Base-by-base conservation (phyloP, 1,140 invertebrate species). In the Drosophila oshimai region DNA sequence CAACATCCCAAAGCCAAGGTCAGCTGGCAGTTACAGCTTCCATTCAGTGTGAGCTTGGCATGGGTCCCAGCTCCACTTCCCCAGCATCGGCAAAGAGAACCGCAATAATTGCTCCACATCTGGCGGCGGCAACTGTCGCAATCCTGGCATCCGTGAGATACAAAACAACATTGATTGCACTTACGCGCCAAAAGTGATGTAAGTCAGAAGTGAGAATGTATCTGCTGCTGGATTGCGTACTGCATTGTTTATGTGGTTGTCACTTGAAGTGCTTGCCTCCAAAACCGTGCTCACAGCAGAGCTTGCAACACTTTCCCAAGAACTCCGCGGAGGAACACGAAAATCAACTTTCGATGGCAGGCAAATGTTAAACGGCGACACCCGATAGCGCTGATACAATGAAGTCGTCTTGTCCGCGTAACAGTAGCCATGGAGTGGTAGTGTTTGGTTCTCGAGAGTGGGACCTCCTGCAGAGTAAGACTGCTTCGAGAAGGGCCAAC, bases 241-340 rank as follows among this genome's bases (percentile, higher is more conserved):
- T 54, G 58, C 55, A 73, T 72, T 73, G 62, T 68, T 41, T 58
- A 22, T 46, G 61, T 53, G 67, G 67, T 76, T 81, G 83, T 81
- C 81, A 86, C 81, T 80, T 86, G 65, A 75, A 84, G 79, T 84
- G 79, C 79, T 81, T 75, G 73, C 55, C 46, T 31, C 51, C 45
- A 41, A 69, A 47, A 6, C 4, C 24, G 31, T 65, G 44, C 20
- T 65, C 65, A 42, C 51, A 58, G n/a, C 36, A 33, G 42, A 28
- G 69, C 41, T 84, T 84, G 80, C 80, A 86, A 79, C 80, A 86
- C 80, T 84, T 80, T 87, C 80, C 44, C 54, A 65, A 86, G 75
- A 86, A 86, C 76, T 68, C 57, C 60, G 57, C 60, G 65, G 68
- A 58, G 47, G 47, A 57, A 75, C 75, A 86, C 53, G 57, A 84